Evolutionary conservation across 2,888 invertebrate genomes (phyloP).

Genomic region (Stictocephala bisonia): DNA sequence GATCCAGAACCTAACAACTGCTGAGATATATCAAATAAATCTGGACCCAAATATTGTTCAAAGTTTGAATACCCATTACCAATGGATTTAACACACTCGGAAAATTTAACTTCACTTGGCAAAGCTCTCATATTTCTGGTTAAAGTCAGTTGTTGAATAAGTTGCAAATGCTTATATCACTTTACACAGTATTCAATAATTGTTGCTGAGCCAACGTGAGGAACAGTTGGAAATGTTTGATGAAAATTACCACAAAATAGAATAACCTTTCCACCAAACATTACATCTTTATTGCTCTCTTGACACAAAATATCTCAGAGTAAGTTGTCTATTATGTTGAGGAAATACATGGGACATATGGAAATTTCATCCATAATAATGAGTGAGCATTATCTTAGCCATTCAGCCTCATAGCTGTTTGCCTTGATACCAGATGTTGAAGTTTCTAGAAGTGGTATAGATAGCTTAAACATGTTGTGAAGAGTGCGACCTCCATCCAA

Average conservation of each 20-base stretch:
- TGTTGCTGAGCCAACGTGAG: background rate
- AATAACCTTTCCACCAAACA: slow-evolving; percentile 2
- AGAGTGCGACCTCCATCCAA: slow-evolving; percentile 12
- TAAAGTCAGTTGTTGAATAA: background rate
- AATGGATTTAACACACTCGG: background rate
- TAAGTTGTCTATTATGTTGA: background rate
- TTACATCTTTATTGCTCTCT: slow-evolving; percentile 6
- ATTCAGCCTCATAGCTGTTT: background rate
- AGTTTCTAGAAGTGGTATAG: slow-evolving; percentile 3
- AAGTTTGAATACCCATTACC: slow-evolving; percentile 5
- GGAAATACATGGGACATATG: background rate
- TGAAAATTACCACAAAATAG: slow-evolving; percentile 23
- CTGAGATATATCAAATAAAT: slow-evolving; percentile 1
- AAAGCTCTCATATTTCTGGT: slow-evolving; percentile 15
- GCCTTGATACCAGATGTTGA: slow-evolving; percentile 2
- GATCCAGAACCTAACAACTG: slow-evolving; percentile 4
- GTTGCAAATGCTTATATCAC: background rate
- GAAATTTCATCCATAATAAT: slow-evolving; percentile 4
- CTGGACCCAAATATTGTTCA: background rate
- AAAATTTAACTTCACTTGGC: background rate
- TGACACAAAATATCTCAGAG: background rate
- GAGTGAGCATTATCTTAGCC: background rate
- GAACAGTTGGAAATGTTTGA: slow-evolving; percentile 16
- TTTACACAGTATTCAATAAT: slow-evolving; percentile 18
- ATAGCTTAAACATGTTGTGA: slow-evolving; percentile 6